Conservation (phyloP, 2,797 vertebrate genomes). For the Falco peregrinus region DNA sequence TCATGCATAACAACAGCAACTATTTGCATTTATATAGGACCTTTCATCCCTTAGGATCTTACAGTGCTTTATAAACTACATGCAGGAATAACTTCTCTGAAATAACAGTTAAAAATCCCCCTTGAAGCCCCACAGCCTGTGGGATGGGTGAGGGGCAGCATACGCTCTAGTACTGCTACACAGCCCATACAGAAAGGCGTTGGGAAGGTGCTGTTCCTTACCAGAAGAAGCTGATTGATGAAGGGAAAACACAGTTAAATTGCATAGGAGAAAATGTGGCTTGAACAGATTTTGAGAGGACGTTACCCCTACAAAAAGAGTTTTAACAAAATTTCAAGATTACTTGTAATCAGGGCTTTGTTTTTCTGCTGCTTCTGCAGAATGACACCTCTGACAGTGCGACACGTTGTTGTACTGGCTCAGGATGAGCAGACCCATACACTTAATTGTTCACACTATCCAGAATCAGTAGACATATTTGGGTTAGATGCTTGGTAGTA, state of each 20-base stretch:
- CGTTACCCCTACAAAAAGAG: not conserved
- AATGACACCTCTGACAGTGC: not conserved
- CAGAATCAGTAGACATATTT: not conserved
- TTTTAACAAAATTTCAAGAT: not conserved
- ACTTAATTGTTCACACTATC: not conserved
- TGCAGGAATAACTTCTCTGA: slow-evolving; percentile 41
- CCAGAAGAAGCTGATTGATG: not conserved
- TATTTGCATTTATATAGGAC: slow-evolving; percentile 74
- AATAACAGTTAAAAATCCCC: slow-evolving; percentile 18
- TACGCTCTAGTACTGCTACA: not conserved
- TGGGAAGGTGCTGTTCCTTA: not conserved
- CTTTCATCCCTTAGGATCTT: slow-evolving; percentile 64
- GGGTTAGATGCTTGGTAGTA: not conserved
- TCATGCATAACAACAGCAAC: slow-evolving; percentile 64
- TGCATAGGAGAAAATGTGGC: not conserved
- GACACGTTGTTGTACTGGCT: not conserved
- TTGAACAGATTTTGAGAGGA: not conserved
- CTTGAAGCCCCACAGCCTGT: not conserved
- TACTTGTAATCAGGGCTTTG: not conserved
- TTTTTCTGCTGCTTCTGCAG: not conserved
- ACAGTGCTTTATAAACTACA: slow-evolving; percentile 26
- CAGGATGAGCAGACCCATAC: not conserved
- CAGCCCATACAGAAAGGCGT: not conserved
- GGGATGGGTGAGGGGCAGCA: not conserved
- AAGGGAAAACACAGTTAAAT: not conserved